These are phyloP conservation scores for Regulus satrapa DNA, from an alignment of 2,113 vertebrate species.

Conservation along the genomic window DNA sequence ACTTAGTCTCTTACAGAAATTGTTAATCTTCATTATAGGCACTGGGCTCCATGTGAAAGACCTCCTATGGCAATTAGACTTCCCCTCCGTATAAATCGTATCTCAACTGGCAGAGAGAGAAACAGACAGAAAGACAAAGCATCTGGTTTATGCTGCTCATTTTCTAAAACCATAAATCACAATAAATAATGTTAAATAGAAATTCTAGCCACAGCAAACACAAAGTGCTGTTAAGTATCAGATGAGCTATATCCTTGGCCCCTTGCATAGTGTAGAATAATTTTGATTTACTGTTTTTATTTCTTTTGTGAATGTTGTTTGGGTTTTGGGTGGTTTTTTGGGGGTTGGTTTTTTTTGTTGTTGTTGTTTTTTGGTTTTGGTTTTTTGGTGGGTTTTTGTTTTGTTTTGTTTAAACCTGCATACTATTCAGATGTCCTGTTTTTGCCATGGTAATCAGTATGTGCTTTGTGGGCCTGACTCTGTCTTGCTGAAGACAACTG, in stretches of 20 bases:
- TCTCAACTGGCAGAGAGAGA: neutral
- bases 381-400: no score
- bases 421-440: neutral
- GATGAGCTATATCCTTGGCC: neutral
- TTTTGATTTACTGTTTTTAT: neutral
- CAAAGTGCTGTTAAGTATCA: neutral
- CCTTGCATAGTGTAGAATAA: accelerated
- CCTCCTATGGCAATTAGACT: neutral
- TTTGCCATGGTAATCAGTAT: neutral
- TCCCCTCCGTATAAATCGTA: neutral
- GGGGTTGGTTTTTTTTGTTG: no score
- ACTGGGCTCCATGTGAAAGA: neutral
- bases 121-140: neutral
- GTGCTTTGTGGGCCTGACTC: neutral
- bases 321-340: neutral
- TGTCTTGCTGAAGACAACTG: neutral
- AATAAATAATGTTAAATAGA: neutral
- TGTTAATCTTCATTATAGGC: neutral
- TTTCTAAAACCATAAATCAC: neutral
- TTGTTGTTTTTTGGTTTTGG: no score
- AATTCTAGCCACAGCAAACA: neutral
- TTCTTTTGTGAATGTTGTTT: neutral
- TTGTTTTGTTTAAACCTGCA: neutral
- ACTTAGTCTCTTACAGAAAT: neutral
- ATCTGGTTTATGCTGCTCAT: neutral